Base-by-base conservation (phyloP, 2,888 invertebrate genomes). In the Brachypalpus laphriformis region DNA sequence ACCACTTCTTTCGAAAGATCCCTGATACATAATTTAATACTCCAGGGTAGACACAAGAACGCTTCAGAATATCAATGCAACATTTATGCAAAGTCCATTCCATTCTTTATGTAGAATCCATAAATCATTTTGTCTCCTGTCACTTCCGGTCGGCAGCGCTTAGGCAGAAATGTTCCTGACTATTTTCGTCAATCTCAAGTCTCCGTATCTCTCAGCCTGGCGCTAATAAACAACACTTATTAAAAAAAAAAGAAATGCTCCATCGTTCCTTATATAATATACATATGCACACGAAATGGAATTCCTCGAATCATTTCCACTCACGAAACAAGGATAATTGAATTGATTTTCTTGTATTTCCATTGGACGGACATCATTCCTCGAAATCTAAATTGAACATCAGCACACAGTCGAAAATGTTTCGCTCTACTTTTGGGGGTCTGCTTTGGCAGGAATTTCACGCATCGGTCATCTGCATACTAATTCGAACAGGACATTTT, bases 401-500 rank as follows among this genome's bases (percentile, higher is more conserved):
- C 68, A 63, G 70, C 63, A 65, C 25, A 45, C 42, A 45, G 56
- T 75, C 28, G 56, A 70, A 54, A 47, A 68, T 68, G 57, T 75
- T 47, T 68, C 34, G 22, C 49, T 70, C 11, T 37, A 34, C 54
- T 68, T 66, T 75, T 34, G 8, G 34, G 34, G 34, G 34, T 7
- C 18, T 47, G 45, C 54, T 68, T 66, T 75, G 59, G 61, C 68
- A 70, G 16, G 40, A 63, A 63, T 59, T 65, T 49, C 25, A 63
- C 37, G 56, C 78, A 78, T 78, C 70, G 70, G 78, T 82, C 82
- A 82, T 82, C 82, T 82, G 82, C 76, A 82, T 82, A 76, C 82
- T 82, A 82, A 82, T 82, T 82, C 75, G 66, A 76, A 68, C 63
- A 75, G 81, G 70, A 82, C 81, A 82, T 49, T 75, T 75, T 75